phyloP scores from a whole-genome alignment of 1,140 invertebrate genomes.

The silkworm (Bombyx mori) region DNA sequence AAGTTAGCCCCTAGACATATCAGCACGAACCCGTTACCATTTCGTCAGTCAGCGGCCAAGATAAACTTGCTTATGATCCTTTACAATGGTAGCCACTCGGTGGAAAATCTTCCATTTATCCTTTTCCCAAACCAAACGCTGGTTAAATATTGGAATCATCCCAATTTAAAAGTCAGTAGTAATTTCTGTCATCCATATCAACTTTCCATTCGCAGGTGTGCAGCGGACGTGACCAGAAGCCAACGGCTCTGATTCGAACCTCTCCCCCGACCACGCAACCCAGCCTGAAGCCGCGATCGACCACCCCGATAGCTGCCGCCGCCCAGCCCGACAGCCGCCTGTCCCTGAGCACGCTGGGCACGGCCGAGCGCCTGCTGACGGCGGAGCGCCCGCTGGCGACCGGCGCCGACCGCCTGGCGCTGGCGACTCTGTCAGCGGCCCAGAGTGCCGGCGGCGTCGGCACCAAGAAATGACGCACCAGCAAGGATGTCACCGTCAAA shows the following conservation, averaged over 20 bases:
- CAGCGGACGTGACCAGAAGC: conserved; percentile 64
- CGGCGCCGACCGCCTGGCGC: conserved; percentile 37
- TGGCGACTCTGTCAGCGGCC: conserved; percentile 57
- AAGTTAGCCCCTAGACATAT: too few species aligned
- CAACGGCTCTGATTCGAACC: conserved; percentile 42
- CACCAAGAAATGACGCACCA: conserved; percentile 69
- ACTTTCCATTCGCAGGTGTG: conserved; percentile 42
- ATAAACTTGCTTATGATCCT: too few species aligned
- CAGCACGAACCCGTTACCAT: too few species aligned
- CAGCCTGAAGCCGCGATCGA: conserved; percentile 30
- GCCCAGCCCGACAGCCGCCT: conserved; percentile 38
- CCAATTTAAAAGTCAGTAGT: too few species aligned
- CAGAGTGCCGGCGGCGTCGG: conserved; percentile 73
- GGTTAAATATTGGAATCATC: too few species aligned
- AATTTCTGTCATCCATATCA: too few species aligned
- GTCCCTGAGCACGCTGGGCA: conserved; percentile 44
- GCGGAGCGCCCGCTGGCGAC: conserved; percentile 37
- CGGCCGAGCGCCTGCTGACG: conserved; percentile 43
- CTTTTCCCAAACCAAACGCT: too few species aligned
- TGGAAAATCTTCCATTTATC: too few species aligned
- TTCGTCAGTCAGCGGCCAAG: too few species aligned
- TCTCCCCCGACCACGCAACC: conserved; percentile 47
- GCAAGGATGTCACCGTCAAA: conserved; percentile 31
- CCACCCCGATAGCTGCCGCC: conserved; percentile 34
- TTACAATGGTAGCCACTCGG: too few species aligned